Percentiles rank a stretch among this genome's conserved stretches.
These are phyloP conservation scores for Nymphalis c-album DNA, from an alignment of 2,888 invertebrate genomes.

Conservation along the genomic window DNA sequence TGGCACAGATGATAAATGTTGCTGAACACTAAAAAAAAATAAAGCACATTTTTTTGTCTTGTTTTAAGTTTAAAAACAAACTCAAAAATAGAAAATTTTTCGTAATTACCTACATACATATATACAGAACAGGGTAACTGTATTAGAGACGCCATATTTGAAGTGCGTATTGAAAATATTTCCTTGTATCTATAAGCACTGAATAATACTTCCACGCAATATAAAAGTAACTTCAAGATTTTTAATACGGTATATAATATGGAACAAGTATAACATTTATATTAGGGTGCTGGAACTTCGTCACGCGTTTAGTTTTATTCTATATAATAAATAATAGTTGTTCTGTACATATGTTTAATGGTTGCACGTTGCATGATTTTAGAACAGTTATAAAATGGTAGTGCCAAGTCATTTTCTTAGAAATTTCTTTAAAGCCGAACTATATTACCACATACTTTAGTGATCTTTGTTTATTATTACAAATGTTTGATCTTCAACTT, in stretches of 20 bases:
- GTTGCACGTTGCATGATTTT: constrained; percentile 18
- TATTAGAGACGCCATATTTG: constrained; percentile 4
- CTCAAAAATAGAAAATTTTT: too few species aligned
- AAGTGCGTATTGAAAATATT: neutral
- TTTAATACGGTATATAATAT: neutral
- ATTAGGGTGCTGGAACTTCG: constrained; percentile 10
- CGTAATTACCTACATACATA: constrained; percentile 1
- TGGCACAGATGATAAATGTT: constrained; percentile 14
- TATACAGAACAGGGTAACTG: constrained; percentile 24
- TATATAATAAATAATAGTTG: constrained; percentile 4
- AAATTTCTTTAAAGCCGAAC: neutral
- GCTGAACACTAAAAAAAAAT: neutral
- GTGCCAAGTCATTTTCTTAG: neutral
- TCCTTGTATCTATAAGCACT: neutral
- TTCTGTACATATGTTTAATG: constrained; percentile 19
- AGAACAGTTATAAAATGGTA: constrained; percentile 6
- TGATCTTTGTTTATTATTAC: too few species aligned
- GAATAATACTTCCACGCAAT: neutral
- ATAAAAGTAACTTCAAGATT: neutral
- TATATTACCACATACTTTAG: neutral
- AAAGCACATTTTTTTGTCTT: too few species aligned
- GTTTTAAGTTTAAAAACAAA: too few species aligned
- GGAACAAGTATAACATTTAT: neutral
- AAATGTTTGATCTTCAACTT: too few species aligned
- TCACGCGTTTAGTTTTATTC: constrained; percentile 1